Evolutionary conservation across 2,113 vertebrate genomes (phyloP).

Genomic region (Setophaga kirtlandii): DNA sequence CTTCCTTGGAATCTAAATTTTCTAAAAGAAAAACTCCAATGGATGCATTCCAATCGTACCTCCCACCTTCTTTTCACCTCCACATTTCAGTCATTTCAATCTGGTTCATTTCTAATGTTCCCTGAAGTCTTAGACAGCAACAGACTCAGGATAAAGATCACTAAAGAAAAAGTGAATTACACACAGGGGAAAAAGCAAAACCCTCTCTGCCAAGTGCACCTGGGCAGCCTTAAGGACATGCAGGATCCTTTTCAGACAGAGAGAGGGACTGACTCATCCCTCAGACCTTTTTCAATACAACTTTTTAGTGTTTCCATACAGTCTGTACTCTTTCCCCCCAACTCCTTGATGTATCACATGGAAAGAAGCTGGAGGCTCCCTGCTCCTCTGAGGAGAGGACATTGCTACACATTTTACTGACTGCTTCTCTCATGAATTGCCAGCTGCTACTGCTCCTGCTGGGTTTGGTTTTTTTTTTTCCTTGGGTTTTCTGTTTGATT

Average conservation of each 20-base stretch:
- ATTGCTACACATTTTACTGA: neutral
- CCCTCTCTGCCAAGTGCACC: neutral
- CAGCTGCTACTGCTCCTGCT: neutral
- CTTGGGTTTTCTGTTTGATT: neutral
- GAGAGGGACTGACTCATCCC: neutral
- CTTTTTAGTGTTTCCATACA: neutral
- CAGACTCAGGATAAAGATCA: neutral
- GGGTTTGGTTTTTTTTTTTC: accelerated
- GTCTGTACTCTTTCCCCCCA: accelerated
- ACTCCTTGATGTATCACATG: neutral
- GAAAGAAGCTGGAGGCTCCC: neutral
- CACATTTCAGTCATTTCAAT: neutral
- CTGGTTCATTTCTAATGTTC: neutral
- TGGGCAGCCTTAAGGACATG: neutral
- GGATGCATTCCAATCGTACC: neutral
- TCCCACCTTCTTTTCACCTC: neutral
- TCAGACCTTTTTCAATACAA: neutral
- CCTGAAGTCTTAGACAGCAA: neutral
- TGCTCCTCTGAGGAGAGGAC: neutral
- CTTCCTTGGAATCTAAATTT: neutral
- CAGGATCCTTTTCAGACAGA: neutral
- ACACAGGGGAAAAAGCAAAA: neutral
- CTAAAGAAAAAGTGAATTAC: neutral
- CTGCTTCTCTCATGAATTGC: neutral
- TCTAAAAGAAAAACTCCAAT: neutral